These are phyloP conservation scores for Rhadinocentrus ornatus DNA, from an alignment of 2,797 vertebrate species.

Conservation along the genomic window DNA sequence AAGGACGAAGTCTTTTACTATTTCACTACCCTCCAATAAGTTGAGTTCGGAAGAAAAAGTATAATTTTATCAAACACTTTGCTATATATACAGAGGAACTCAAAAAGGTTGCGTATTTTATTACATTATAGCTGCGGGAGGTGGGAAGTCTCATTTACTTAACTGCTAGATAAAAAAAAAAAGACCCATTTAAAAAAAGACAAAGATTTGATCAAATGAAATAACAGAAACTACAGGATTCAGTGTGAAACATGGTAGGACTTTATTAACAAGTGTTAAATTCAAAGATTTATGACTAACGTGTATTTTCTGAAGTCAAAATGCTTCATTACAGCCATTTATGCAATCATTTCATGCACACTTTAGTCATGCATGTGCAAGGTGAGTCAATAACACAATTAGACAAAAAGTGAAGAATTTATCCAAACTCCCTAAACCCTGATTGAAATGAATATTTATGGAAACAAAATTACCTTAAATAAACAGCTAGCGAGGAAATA, in stretches of 20 bases:
- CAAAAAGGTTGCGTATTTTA: background rate
- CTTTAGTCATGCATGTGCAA: no score
- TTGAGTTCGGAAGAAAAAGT: background rate
- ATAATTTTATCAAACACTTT: background rate
- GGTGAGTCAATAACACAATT: background rate
- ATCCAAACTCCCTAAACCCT: fast-evolving
- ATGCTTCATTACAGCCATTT: background rate
- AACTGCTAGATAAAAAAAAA: background rate
- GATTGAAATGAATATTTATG: background rate
- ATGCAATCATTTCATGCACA: background rate
- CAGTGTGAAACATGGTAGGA: background rate
- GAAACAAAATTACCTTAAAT: no score
- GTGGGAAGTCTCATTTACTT: background rate
- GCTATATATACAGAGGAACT: background rate
- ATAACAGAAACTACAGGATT: background rate
- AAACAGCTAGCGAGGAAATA: no score
- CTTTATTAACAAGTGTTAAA: background rate
- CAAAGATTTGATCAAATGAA: background rate
- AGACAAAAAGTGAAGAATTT: no score
- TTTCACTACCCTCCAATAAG: background rate
- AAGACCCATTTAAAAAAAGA: background rate
- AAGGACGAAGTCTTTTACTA: constrained; percentile 23
- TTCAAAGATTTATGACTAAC: background rate
- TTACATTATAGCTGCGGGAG: background rate
- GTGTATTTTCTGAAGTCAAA: background rate